phyloP scores from a whole-genome alignment of 2,797 vertebrate genomes.

The Tadarida brasiliensis region DNA sequence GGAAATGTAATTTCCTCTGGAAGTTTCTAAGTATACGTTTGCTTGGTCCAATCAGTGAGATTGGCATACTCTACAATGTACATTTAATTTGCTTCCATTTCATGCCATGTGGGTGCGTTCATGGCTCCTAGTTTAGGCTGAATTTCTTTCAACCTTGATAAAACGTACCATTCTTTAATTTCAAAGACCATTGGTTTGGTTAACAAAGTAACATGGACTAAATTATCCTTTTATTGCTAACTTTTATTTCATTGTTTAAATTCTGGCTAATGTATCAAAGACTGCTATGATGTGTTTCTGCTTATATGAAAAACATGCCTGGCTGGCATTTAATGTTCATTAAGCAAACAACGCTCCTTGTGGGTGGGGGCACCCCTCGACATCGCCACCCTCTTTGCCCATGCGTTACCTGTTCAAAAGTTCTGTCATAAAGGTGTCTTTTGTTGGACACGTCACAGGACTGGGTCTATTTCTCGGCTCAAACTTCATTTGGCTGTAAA shows the following conservation, averaged over 20 bases:
- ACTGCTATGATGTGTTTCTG: neutral
- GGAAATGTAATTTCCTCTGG: constrained; percentile 86
- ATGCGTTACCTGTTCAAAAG: constrained; percentile 92
- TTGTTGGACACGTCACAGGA: constrained; percentile 87
- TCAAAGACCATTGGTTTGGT: constrained; percentile 85
- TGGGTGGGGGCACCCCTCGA: accelerated
- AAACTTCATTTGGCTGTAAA: constrained; percentile 64
- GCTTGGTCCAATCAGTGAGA: constrained; percentile 75
- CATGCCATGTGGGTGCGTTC: constrained; percentile 77
- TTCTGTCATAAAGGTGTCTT: constrained; percentile 93
- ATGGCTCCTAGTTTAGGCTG: constrained; percentile 74
- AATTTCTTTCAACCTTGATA: constrained; percentile 82
- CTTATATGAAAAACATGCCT: constrained; percentile 27
- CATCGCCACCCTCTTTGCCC: neutral
- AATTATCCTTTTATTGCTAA: constrained; percentile 82
- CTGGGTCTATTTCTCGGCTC: constrained; percentile 79
- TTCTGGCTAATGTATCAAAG: constrained; percentile 64
- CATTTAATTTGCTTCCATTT: constrained; percentile 79
- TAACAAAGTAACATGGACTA: constrained; percentile 82
- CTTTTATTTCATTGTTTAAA: constrained; percentile 73
- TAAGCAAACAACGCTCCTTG: neutral
- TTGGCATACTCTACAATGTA: constrained; percentile 69
- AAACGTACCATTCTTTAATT: constrained; percentile 84
- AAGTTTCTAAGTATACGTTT: constrained; percentile 80
- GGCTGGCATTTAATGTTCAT: neutral